Evolutionary conservation across 2,888 invertebrate genomes (phyloP), one percentile per base, ranked within the genome.

Genomic region (Aporophyla lueneburgensis): DNA sequence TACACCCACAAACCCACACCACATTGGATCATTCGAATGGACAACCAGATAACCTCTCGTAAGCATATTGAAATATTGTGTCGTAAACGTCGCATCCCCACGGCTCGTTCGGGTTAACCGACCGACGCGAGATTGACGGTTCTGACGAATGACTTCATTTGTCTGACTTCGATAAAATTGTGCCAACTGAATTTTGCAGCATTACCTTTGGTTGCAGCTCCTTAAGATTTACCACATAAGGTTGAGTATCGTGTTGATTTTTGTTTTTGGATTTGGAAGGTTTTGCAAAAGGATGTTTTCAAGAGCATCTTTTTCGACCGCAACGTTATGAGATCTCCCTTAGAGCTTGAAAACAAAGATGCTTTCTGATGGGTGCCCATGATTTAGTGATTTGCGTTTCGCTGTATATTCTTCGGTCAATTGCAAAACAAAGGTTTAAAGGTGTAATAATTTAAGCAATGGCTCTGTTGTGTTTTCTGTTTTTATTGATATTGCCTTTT

Each of bases 31-130:
- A 78, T 74, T n/a, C 71, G 69, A 81, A 83, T 56, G 92, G 91
- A 88, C 88, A 91, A 90, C 84, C 81, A 85, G 89, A 90, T 88
- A 88, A 84, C 71, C 87, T 93, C 96, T 96, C 96, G 94, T 96
- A 96, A 96, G 95, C 91, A 96, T 96, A 96, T 95, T 96, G 96
- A 96, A 96, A 96, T 96, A 96, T 96, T 91, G 93, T 93, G 93
- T 93, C 96, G 90, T 96, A 96, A 96, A 96, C 76, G 94, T 94
- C 95, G 89, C 90, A 92, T 90, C 91, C 88, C 89, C 90, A 93
- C 91, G 89, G 90, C 93, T 94, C 92, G 93, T 92, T 93, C 93
- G 88, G 92, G 89, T 92, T 94, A 94, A 95, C 95, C 93, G 93
- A 94, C 93, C 92, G 91, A 93, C 88, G 85, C 86, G 88, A 93